phyloP scores from a whole-genome alignment of 2,888 invertebrate species.

The Megaustenia siamemsis region DNA sequence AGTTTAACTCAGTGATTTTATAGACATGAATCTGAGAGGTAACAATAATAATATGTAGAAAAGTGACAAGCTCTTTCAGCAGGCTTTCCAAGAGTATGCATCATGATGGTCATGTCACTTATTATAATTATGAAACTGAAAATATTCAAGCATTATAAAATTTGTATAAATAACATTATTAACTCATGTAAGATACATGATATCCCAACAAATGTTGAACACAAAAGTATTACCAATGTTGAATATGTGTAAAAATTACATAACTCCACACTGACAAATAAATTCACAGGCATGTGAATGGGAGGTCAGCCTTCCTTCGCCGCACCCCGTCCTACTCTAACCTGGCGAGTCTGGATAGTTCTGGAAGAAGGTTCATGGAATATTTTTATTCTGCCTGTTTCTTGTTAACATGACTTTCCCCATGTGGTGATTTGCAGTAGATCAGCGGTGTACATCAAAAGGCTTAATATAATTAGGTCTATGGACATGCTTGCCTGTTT shows the following conservation, averaged over 20 bases:
- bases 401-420: neutral
- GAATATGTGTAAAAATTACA: neutral
- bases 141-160: too few species aligned
- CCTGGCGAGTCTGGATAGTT: constrained; percentile 68
- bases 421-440: neutral
- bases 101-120: too few species aligned
- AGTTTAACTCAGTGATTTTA: too few species aligned
- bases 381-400: constrained; percentile 10
- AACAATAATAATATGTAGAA: too few species aligned
- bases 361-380: constrained; percentile 43
- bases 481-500: neutral
- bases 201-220: too few species aligned
- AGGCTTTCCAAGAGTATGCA: too few species aligned
- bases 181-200: too few species aligned
- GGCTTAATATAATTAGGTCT: neutral
- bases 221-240: too few species aligned
- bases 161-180: too few species aligned
- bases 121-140: too few species aligned
- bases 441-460: neutral
- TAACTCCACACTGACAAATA: constrained; percentile 11
- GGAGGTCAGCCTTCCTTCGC: constrained; percentile 67
- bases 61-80: too few species aligned
- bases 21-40: too few species aligned
- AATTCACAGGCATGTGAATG: constrained; percentile 72
- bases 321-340: constrained; percentile 74